These are phyloP conservation scores for Vanessa tameamea DNA, from an alignment of 1,140 invertebrate species.

Conservation along the genomic window DNA sequence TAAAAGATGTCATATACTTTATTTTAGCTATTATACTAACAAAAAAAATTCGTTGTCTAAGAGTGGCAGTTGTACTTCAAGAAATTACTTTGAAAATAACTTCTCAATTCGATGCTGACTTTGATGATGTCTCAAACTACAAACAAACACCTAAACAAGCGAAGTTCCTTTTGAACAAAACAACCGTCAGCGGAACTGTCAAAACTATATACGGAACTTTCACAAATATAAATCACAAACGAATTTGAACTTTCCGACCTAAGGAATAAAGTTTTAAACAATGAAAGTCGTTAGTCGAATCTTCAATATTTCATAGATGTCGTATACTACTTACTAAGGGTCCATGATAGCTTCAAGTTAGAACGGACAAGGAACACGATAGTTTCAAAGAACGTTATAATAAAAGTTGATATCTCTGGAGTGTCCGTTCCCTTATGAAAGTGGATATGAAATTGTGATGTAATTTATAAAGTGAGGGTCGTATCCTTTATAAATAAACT, in stretches of 20 bases:
- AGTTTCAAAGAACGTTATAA: conserved; percentile 42
- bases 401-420: conserved; percentile 35
- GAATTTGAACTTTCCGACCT: conserved; percentile 29
- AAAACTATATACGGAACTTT: conserved; percentile 35
- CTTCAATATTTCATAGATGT: conserved; percentile 66
- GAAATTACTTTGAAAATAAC: conserved; percentile 34
- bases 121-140: conserved; percentile 51
- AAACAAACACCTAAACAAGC: conserved; percentile 56
- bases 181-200: conserved; percentile 46
- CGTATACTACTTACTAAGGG: conserved; percentile 47
- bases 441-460: conserved; percentile 20
- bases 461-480: conserved; percentile 26
- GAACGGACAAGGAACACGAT: conserved; percentile 38
- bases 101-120: conserved; percentile 31
- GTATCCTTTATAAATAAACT: conserved; percentile 12
- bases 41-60: not conserved
- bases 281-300: conserved; percentile 23
- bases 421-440: conserved; percentile 25
- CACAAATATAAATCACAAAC: not conserved
- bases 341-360: conserved; percentile 45
- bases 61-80: not conserved
- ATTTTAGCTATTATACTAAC: no score
- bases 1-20: no score
- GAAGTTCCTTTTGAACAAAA: conserved; percentile 44
- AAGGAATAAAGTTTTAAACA: conserved; percentile 21